Evolutionary conservation across 1,140 invertebrate genomes (phyloP).

Genomic region (Drosophila funebris): DNA sequence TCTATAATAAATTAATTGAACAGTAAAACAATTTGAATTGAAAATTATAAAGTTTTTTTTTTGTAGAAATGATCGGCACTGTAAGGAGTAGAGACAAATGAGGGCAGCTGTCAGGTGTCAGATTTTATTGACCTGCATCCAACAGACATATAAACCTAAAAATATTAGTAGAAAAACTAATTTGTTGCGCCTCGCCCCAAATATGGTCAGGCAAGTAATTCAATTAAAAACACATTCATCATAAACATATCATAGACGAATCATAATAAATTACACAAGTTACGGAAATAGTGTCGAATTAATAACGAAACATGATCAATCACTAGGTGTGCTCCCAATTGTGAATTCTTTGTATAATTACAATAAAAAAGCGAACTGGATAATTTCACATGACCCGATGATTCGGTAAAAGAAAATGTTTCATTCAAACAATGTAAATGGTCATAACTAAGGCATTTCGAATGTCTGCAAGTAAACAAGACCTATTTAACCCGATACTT

Average conservation of each 20-base stretch:
- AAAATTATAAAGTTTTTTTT: not conserved
- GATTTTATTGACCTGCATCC: constrained; percentile 33
- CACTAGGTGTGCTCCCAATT: not conserved
- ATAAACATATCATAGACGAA: constrained; percentile 9
- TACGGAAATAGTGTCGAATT: constrained; percentile 10
- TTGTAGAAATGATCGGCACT: not conserved
- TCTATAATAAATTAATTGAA: too few relatives aligned
- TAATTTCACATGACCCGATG: constrained; percentile 36
- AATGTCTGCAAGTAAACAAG: constrained; percentile 50
- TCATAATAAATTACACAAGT: constrained; percentile 22
- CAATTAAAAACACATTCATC: constrained; percentile 57
- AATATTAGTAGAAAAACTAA: constrained; percentile 12
- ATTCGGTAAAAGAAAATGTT: constrained; percentile 9
- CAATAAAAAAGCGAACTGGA: not conserved
- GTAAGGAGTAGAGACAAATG: constrained; percentile 1
- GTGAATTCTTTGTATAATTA: not conserved
- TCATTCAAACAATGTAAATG: constrained; percentile 37
- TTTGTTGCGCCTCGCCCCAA: constrained; percentile 33
- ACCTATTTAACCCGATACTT: constrained; percentile 70
- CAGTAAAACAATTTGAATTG: not conserved
- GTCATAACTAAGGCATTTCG: constrained; percentile 10
- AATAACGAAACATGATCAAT: constrained; percentile 19
- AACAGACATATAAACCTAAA: not conserved
- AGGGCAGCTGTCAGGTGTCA: constrained; percentile 22
- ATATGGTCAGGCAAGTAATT: constrained; percentile 33